Conservation (phyloP, 2,113 vertebrate species). For the Polypterus bichir region DNA sequence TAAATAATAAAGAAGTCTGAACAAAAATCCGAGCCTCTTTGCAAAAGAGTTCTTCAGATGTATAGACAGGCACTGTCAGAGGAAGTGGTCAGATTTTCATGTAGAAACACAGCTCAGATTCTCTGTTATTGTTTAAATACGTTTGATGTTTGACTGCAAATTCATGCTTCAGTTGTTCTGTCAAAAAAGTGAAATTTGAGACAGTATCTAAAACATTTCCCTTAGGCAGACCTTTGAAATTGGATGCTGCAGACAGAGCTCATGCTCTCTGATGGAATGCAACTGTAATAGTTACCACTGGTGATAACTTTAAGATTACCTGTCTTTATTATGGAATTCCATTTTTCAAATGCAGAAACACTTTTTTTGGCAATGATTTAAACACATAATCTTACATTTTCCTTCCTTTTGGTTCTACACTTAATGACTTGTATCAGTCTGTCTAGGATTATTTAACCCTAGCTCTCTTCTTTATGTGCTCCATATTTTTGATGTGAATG, state of each 20-base stretch:
- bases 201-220: conserved; percentile 4
- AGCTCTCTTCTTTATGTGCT: no score
- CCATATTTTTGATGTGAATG: no score
- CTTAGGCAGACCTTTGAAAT: conserved; percentile 2
- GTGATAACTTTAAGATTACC: neutral
- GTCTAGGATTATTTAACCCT: no score
- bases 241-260: neutral
- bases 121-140: conserved; percentile 2
- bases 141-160: conserved; percentile 4
- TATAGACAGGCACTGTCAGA: neutral
- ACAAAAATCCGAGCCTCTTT: no score
- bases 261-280: conserved; percentile 1
- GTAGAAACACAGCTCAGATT: conserved; percentile 1
- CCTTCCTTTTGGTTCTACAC: no score
- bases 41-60: no score
- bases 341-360: no score
- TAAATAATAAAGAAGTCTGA: no score
- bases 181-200: conserved; percentile 5
- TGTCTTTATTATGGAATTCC: no score
- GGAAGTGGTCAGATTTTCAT: neutral
- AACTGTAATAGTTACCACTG: neutral
- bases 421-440: no score
- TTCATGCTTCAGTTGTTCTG: conserved; percentile 4
- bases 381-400: no score
- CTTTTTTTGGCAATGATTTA: no score